These are phyloP conservation scores for Napeogenes inachia DNA, from an alignment of 2,888 invertebrate species.

Conservation along the genomic window DNA sequence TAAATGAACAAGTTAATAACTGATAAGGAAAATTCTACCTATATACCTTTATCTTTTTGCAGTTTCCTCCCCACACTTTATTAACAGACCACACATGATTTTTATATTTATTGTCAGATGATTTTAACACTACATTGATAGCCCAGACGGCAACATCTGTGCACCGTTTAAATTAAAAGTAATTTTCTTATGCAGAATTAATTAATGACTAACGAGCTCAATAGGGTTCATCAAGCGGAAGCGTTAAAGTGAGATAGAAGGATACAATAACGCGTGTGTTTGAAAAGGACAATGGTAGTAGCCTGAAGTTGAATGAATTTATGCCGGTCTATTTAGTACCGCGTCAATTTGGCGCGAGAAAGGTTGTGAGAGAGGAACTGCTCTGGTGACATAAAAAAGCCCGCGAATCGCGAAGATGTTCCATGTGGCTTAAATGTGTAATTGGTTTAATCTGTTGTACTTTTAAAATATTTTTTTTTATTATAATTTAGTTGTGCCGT, in stretches of 20 bases:
- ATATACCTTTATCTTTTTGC: not conserved
- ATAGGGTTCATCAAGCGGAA: slow-evolving; percentile 77
- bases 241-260: slow-evolving; percentile 48
- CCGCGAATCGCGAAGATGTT: slow-evolving; percentile 22
- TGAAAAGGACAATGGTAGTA: slow-evolving; percentile 45
- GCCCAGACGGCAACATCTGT: slow-evolving; percentile 61
- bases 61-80: not conserved
- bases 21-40: not conserved
- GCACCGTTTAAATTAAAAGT: slow-evolving; percentile 74
- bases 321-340: slow-evolving; percentile 75
- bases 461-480: slow-evolving; percentile 5
- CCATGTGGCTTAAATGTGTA: not conserved
- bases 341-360: slow-evolving; percentile 75
- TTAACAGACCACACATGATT: slow-evolving; percentile 29
- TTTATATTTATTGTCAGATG: slow-evolving; percentile 29
- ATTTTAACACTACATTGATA: slow-evolving; percentile 34
- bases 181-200: slow-evolving; percentile 78
- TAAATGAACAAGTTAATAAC: not conserved
- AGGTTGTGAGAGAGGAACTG: slow-evolving; percentile 53
- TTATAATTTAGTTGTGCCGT: not conserved
- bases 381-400: slow-evolving; percentile 25
- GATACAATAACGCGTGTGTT: slow-evolving; percentile 31
- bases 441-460: not conserved
- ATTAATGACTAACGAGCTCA: slow-evolving; percentile 78
- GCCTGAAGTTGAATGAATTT: slow-evolving; percentile 75